Base-by-base conservation (phyloP, 2,797 vertebrate genomes). In the Periophthalmus magnuspinnatus region DNA sequence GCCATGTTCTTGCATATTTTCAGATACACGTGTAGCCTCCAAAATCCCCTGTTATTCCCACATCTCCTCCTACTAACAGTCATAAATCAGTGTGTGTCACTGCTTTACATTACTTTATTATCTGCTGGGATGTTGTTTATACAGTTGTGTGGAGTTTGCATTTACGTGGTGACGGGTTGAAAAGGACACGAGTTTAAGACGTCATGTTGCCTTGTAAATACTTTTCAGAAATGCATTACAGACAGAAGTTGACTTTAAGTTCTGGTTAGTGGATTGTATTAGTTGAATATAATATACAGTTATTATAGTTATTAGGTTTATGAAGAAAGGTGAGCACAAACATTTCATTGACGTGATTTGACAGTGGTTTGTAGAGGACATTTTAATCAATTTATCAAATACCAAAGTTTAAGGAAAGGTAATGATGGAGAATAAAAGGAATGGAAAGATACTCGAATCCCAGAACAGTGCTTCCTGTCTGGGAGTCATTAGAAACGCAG, bases 171-270 rank as follows among this genome's bases (percentile, higher is more conserved):
- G 72, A 81, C 78, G 74, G 75, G 80, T 83, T 81, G 77, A 87
- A 87, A 70, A 65, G 69, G 80, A 88, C 88, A 90, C 75, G 68
- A 90, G 87, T 91, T 91, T 91, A 68, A 87, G 88, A 89, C 75
- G 86, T 90, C 87, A 84, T 75, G 76, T 81, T 85, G 88, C 89
- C 85, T 84, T 83, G 90, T 90, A 90, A 92, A 93, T 91, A 86
- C 89, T 81, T 88, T 81, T 67, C 81, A 71, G 71, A 89, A 86
- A 91, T 88, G 89, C 81, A 91, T 78, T 78, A 74, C 87, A 80
- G 78, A 86, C 87, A 89, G 77, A 82, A 64, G 71, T 78, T 74
- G 72, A 84, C 24, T 17, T 58, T 24, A 24, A 56, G 22, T 28
- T 16, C 19, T 52, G 50, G 9, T 14, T 28, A 0, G 22, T 56